Conservation (phyloP, 2,888 invertebrate species). For the Drosophila meridiana region DNA sequence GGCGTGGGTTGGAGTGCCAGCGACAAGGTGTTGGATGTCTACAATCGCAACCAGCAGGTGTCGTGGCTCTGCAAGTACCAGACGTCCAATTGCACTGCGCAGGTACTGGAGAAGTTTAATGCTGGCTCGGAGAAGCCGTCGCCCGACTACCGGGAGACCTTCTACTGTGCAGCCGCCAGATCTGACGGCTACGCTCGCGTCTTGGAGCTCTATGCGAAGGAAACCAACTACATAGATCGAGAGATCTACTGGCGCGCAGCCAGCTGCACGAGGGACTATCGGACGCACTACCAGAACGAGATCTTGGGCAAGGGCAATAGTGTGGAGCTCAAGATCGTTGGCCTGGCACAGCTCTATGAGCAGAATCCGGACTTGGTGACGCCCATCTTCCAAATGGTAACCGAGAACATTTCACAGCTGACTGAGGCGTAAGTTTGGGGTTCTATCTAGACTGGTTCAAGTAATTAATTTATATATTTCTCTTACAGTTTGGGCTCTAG, state of each 20-base stretch:
- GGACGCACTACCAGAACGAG: slow-evolving; percentile 86
- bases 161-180: slow-evolving; percentile 63
- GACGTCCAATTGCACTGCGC: slow-evolving; percentile 86
- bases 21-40: slow-evolving; percentile 87
- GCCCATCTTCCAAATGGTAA: slow-evolving; percentile 67
- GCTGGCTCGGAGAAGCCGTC: slow-evolving; percentile 25
- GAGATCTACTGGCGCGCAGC: slow-evolving; percentile 88
- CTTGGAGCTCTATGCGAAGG: slow-evolving; percentile 85
- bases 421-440: slow-evolving; percentile 63
- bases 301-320: slow-evolving; percentile 81
- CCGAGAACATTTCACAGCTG: slow-evolving; percentile 51
- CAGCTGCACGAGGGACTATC: slow-evolving; percentile 88
- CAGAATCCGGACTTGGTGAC: slow-evolving; percentile 85
- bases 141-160: slow-evolving; percentile 64
- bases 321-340: slow-evolving; percentile 54
- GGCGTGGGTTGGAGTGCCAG: slow-evolving; percentile 84
- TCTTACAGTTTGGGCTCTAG: slow-evolving; percentile 63
- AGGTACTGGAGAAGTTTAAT: slow-evolving; percentile 83
- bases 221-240: slow-evolving; percentile 89
- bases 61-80: slow-evolving; percentile 89
- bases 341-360: slow-evolving; percentile 85
- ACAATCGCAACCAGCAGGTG: slow-evolving; percentile 87
- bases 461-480: background rate
- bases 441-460: background rate
- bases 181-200: slow-evolving; percentile 25